A percentile compares a stretch with the other conserved stretches of the same genome.
phyloP scores from a whole-genome alignment of 2,888 invertebrate genomes.

The Drosophila percnosoma region DNA sequence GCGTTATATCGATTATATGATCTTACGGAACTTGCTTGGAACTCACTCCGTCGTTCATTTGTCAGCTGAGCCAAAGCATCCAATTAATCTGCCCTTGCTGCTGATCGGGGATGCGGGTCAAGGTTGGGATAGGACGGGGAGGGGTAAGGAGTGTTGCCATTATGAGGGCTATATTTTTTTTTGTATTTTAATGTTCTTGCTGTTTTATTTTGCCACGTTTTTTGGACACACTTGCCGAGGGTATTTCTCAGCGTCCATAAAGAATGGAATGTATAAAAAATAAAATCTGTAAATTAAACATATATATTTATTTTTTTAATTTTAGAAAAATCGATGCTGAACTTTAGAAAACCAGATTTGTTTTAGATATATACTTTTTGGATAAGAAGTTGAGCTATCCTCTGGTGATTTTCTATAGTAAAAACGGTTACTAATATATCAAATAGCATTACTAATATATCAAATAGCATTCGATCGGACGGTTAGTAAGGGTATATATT shows the following conservation, averaged over 20 bases:
- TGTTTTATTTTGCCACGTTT: conserved; percentile 31
- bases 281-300: too few relatives aligned
- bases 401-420: background rate
- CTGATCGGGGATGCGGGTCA: background rate
- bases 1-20: conserved; percentile 16
- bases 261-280: too few relatives aligned
- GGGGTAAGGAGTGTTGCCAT: conserved; percentile 12
- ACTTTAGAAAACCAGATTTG: background rate
- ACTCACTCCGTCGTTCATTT: background rate
- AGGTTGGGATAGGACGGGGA: fast-evolving
- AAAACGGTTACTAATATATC: too few relatives aligned
- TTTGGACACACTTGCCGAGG: background rate
- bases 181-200: conserved; percentile 11
- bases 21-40: conserved; percentile 1
- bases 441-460: background rate
- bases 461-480: background rate
- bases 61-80: background rate
- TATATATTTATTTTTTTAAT: too few relatives aligned
- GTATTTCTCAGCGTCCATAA: background rate
- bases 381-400: background rate
- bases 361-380: background rate
- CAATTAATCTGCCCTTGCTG: background rate
- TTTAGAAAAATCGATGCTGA: too few relatives aligned
- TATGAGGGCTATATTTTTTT: conserved; percentile 16
- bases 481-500: background rate